These are phyloP conservation scores for Malurus cyaneus DNA, from an alignment of 2,113 vertebrate species.

Conservation along the genomic window DNA sequence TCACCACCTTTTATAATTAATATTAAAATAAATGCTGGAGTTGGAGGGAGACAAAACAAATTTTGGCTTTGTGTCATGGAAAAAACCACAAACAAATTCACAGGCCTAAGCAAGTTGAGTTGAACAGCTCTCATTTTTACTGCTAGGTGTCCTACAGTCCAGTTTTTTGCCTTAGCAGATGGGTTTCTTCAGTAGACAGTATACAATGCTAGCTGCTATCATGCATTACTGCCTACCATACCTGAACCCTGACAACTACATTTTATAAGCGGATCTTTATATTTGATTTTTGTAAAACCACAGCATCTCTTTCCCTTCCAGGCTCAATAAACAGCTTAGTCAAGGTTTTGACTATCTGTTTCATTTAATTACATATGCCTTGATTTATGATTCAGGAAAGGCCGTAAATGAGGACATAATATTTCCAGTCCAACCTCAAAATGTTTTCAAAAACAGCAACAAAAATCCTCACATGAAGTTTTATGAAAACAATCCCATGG, in stretches of 20 bases:
- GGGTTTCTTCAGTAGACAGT: neutral
- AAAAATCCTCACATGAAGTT: constrained; percentile 56
- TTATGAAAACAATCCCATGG: constrained; percentile 35
- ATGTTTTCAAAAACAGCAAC: constrained; percentile 57
- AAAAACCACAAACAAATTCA: neutral
- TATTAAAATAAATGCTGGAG: neutral
- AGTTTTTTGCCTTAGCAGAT: neutral
- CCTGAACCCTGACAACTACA: neutral
- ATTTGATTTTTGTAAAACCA: constrained; percentile 23
- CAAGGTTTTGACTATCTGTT: constrained; percentile 58
- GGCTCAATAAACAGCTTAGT: constrained; percentile 51
- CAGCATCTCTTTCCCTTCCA: constrained; percentile 21
- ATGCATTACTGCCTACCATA: neutral
- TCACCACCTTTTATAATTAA: neutral
- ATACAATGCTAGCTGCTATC: neutral
- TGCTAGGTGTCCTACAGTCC: neutral
- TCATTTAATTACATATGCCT: constrained; percentile 48
- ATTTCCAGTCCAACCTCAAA: constrained; percentile 47
- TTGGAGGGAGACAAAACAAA: neutral
- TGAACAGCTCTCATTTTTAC: neutral
- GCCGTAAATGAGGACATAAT: constrained; percentile 53
- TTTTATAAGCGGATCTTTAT: constrained; percentile 32
- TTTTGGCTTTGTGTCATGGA: neutral
- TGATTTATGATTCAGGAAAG: constrained; percentile 59
- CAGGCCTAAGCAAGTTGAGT: neutral